phyloP scores from a whole-genome alignment of 2,113 vertebrate species.

The Propithecus coquereli region DNA sequence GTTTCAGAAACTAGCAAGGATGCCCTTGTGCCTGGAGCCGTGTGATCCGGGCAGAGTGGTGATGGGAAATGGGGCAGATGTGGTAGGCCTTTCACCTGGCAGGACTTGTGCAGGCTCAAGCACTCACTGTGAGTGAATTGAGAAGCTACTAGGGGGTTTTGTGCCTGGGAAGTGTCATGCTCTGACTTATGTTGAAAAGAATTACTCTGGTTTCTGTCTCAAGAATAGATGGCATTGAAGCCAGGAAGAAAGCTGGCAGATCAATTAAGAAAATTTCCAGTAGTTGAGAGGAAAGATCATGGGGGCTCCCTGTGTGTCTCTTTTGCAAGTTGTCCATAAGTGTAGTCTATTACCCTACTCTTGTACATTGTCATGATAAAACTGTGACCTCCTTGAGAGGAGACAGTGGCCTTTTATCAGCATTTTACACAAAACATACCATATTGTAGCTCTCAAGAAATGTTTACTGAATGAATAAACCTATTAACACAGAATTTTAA shows the following conservation, averaged over 20 bases:
- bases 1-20: not conserved
- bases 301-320: not conserved
- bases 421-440: not conserved
- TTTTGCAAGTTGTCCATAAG: not conserved
- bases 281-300: not conserved
- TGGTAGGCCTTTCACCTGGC: fast-evolving
- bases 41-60: not conserved
- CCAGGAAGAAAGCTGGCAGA: not conserved
- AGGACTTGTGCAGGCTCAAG: not conserved
- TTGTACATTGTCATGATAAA: not conserved
- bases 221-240: not conserved
- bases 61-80: too few species aligned
- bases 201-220: not conserved
- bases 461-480: constrained; percentile 14
- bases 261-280: not conserved
- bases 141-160: not conserved
- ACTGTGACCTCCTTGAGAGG: not conserved
- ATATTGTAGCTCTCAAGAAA: not conserved
- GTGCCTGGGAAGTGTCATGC: not conserved
- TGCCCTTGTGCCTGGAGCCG: not conserved
- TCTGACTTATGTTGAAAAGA: not conserved
- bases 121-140: not conserved
- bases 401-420: not conserved
- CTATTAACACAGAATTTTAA: not conserved
- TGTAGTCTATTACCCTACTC: not conserved